These are phyloP conservation scores for Lepus europaeus DNA, from an alignment of 2,113 vertebrate species.

Conservation along the genomic window DNA sequence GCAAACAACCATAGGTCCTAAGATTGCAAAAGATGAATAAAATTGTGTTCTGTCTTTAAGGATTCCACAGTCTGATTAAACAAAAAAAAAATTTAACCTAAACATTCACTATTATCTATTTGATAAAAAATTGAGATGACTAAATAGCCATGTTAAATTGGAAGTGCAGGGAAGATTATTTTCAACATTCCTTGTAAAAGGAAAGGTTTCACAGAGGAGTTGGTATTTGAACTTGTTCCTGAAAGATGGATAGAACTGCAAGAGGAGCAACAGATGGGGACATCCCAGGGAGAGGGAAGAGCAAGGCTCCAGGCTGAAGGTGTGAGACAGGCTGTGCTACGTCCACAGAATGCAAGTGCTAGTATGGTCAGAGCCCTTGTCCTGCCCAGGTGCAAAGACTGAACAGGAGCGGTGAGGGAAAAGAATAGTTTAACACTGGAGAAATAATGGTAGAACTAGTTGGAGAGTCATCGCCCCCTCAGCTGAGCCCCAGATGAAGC, in stretches of 20 bases:
- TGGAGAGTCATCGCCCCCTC: not conserved
- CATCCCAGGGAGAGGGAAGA: not conserved
- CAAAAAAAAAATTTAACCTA: constrained; percentile 22
- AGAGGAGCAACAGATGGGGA: not conserved
- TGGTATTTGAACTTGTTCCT: not conserved
- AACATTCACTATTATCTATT: not conserved
- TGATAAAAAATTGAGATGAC: not conserved
- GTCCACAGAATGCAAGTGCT: not conserved
- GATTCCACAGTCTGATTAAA: not conserved
- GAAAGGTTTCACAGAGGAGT: not conserved
- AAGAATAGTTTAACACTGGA: not conserved
- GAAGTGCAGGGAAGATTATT: not conserved
- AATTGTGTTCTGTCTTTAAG: not conserved
- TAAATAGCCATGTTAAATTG: not conserved
- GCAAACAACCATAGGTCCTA: not conserved
- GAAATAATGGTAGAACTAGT: not conserved
- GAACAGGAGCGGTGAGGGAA: not conserved
- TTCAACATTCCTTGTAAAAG: not conserved
- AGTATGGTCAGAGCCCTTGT: not conserved
- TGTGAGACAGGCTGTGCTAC: not conserved
- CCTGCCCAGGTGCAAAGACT: not conserved
- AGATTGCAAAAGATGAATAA: not conserved
- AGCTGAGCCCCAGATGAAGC: not conserved
- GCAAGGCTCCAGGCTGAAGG: rapidly evolving
- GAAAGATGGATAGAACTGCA: not conserved